phyloP scores from a whole-genome alignment of 2,797 vertebrate genomes.

The Epinephelus malabaricus region DNA sequence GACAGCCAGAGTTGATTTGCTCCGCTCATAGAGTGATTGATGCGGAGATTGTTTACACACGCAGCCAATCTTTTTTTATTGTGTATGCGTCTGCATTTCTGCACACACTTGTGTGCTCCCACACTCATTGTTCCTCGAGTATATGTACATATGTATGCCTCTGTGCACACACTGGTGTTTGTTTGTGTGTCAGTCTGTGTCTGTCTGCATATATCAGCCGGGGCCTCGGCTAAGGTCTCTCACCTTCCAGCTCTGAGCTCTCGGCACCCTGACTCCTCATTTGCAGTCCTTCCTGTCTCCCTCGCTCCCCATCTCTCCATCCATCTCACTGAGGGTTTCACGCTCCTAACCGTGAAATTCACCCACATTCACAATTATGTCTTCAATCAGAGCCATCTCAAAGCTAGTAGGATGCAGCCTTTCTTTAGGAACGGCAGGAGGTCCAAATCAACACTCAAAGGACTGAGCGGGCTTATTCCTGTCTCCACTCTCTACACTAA shows the following conservation, averaged over 20 bases:
- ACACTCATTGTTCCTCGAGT: not conserved
- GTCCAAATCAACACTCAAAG: slow-evolving; percentile 66
- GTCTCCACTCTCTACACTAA: slow-evolving; percentile 59
- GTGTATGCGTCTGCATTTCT: slow-evolving; percentile 29
- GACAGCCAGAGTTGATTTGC: slow-evolving; percentile 67
- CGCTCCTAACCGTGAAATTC: slow-evolving; percentile 84
- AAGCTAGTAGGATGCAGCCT: slow-evolving; percentile 66
- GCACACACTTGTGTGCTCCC: not conserved
- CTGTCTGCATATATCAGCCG: slow-evolving; percentile 21
- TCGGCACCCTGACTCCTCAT: slow-evolving; percentile 66
- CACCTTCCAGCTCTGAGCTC: slow-evolving; percentile 48
- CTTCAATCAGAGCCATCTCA: slow-evolving; percentile 85
- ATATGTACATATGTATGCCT: slow-evolving; percentile 22
- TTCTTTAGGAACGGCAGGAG: slow-evolving; percentile 69
- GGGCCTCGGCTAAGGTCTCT: slow-evolving; percentile 50
- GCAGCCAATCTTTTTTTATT: slow-evolving; percentile 16
- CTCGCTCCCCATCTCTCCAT: slow-evolving; percentile 70
- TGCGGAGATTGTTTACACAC: slow-evolving; percentile 70
- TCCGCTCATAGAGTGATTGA: slow-evolving; percentile 68
- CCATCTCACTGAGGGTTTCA: slow-evolving; percentile 81
- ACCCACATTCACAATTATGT: slow-evolving; percentile 83
- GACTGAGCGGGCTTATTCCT: slow-evolving; percentile 51
- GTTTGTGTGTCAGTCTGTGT: slow-evolving; percentile 18
- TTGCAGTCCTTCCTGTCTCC: slow-evolving; percentile 61
- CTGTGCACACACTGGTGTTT: slow-evolving; percentile 10